Evolutionary conservation across 2,797 vertebrate genomes (phyloP).

Genomic region (Pipistrellus pygmaeus): DNA sequence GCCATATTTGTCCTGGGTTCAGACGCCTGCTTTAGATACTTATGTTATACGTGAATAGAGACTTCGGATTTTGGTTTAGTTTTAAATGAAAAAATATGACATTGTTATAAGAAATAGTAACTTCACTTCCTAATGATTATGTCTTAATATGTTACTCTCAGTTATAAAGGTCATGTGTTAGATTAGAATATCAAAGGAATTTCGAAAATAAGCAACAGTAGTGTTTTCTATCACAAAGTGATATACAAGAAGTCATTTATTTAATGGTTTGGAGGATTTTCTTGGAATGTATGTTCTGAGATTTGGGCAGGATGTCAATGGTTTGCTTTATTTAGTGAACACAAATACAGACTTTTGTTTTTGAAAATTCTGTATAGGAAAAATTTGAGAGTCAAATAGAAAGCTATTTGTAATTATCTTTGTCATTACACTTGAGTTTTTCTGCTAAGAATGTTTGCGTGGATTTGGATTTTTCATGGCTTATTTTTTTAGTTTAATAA

Average conservation of each 20-base stretch:
- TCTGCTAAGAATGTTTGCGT: constrained; percentile 59
- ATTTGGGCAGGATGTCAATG: constrained; percentile 24
- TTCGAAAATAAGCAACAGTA: constrained; percentile 44
- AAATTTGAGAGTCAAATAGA: constrained; percentile 42
- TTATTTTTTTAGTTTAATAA: constrained; percentile 75
- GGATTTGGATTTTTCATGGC: constrained; percentile 11
- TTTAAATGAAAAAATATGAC: not conserved
- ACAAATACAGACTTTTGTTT: constrained; percentile 38
- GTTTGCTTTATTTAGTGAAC: constrained; percentile 37
- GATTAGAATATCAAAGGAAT: constrained; percentile 1
- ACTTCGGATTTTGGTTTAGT: not conserved
- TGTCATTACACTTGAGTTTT: constrained; percentile 61
- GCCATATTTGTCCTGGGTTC: not conserved
- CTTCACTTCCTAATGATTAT: not conserved
- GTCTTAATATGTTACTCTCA: not conserved
- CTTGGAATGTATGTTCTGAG: constrained; percentile 30
- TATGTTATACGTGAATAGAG: not conserved
- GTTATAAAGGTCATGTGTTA: not conserved
- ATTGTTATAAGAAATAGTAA: constrained; percentile 13
- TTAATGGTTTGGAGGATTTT: constrained; percentile 53
- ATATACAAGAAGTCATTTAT: not conserved
- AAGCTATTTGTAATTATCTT: constrained; percentile 43
- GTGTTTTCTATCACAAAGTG: constrained; percentile 15
- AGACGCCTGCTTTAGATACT: not conserved
- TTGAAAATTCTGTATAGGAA: constrained; percentile 18